phyloP scores from a whole-genome alignment of 2,113 vertebrate species.

The Porphyrio hochstetteri region DNA sequence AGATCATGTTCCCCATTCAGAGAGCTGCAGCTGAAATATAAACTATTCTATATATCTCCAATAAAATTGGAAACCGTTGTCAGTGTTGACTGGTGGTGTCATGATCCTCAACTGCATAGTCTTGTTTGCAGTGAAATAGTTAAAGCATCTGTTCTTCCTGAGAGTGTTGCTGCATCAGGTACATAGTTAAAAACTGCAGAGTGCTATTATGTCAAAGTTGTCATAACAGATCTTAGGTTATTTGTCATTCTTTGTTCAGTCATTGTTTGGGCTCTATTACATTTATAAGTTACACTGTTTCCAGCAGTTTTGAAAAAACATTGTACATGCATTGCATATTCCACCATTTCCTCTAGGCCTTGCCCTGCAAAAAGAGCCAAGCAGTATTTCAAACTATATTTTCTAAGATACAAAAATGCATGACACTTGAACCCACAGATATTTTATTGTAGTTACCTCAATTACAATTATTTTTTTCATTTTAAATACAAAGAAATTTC shows the following conservation, averaged over 20 bases:
- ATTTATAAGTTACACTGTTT: constrained; percentile 14
- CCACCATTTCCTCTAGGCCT: neutral
- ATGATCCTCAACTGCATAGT: neutral
- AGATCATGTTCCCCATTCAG: neutral
- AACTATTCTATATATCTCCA: neutral
- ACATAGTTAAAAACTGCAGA: neutral
- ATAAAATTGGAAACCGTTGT: neutral
- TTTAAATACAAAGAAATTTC: neutral
- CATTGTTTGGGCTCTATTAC: neutral
- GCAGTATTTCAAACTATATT: neutral
- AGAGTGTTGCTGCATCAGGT: neutral
- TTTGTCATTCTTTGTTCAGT: constrained; percentile 26
- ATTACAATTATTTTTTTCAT: neutral
- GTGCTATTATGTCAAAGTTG: constrained; percentile 32
- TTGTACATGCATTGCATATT: neutral
- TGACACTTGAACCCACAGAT: neutral
- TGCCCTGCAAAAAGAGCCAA: neutral
- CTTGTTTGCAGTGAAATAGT: neutral
- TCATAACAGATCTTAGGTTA: constrained; percentile 17
- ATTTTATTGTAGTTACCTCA: neutral
- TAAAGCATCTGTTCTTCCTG: neutral
- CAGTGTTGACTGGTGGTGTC: neutral
- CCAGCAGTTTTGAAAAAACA: constrained; percentile 21
- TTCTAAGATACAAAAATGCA: neutral
- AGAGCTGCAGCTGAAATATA: neutral